A percentile compares a stretch with the other conserved stretches of the same genome.
These are phyloP conservation scores for Lampropteryx suffumata DNA, from an alignment of 2,888 invertebrate genomes.

Conservation along the genomic window DNA sequence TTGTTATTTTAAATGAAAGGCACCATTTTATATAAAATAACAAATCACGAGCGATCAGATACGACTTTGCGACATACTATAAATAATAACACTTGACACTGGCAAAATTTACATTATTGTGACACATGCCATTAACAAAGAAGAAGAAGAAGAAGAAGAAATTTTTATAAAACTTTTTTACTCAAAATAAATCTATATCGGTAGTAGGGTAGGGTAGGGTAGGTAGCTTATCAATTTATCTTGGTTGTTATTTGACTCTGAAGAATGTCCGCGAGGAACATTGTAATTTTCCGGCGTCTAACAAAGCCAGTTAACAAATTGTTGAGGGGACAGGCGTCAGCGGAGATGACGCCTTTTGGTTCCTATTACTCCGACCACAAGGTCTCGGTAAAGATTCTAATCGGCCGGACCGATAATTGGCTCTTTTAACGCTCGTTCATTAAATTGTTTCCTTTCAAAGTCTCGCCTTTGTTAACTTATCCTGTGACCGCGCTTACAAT, in stretches of 20 bases:
- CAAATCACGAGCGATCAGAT: too few species aligned
- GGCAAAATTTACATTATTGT: too few species aligned
- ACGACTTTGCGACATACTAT: too few species aligned
- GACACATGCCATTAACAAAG: too few species aligned
- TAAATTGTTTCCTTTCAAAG: background rate
- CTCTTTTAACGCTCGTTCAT: slow-evolving; percentile 18
- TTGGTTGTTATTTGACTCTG: slow-evolving; percentile 10
- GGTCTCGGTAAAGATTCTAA: slow-evolving; percentile 34
- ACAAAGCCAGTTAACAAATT: slow-evolving; percentile 26
- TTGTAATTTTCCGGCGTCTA: slow-evolving; percentile 19
- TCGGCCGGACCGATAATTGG: slow-evolving; percentile 17
- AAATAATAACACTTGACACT: too few species aligned
- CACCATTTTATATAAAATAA: too few species aligned
- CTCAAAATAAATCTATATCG: too few species aligned
- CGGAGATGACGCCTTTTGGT: slow-evolving; percentile 3
- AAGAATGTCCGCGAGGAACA: slow-evolving; percentile 3
- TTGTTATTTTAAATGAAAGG: too few species aligned
- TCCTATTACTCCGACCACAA: slow-evolving; percentile 24
- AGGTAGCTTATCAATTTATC: slow-evolving; percentile 4
- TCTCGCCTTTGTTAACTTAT: background rate
- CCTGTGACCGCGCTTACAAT: too few species aligned
- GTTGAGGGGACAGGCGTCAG: slow-evolving; percentile 1
- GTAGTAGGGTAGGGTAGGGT: too few species aligned
- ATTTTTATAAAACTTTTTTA: too few species aligned
- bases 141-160: too few species aligned